Evolutionary conservation across 2,113 vertebrate genomes (phyloP), one percentile per base, ranked within the genome.

Genomic region (Gobius niger): DNA sequence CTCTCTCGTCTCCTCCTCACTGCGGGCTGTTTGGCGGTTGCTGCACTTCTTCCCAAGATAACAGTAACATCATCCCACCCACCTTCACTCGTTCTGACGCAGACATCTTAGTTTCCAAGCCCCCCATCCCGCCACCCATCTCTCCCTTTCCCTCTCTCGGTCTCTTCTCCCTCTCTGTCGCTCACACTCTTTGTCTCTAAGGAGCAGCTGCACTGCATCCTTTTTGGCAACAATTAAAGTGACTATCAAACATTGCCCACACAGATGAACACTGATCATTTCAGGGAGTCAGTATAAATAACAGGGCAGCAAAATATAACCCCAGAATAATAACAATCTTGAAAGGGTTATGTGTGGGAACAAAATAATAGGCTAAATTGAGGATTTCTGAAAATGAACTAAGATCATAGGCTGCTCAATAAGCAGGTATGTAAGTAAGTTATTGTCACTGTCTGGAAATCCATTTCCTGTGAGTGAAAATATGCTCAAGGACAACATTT

Each of bases 31-130:
- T 34, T 85, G 85, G 79, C 81, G 81, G 78, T 54, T 18, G 46
- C 61, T 80, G 52, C 74, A 64, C 77, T 72, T 78, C 68, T 77
- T 82, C 66, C 69, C 71, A 67, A 70, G 75, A 82, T 84, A 85
- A 86, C 80, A 72, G 78, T 71, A 78, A 70, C 70, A 74, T 87
- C 72, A 84, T 83, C 73, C 77, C 84, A 79, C 82, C 80, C 84
- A 83, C 86, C 77, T 81, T 85, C 78, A 70, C 75, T 82, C 75
- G 53, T 82, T 82, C 53, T 76, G 70, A 82, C 67, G 78, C 68
- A 82, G 76, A 73, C 59, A 68, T 79, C 74, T 68, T 14, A 65
- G 67, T 78, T 65, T 47, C 12, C 53, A 34, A 34, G 2, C 73
- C 63, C n/a, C 44, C 12, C 53, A 70, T 63, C 19, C 73, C 72